A percentile compares a stretch with the other conserved stretches of the same genome.
Conservation (phyloP, 2,888 invertebrate genomes). For the Hemithea aestivaria region DNA sequence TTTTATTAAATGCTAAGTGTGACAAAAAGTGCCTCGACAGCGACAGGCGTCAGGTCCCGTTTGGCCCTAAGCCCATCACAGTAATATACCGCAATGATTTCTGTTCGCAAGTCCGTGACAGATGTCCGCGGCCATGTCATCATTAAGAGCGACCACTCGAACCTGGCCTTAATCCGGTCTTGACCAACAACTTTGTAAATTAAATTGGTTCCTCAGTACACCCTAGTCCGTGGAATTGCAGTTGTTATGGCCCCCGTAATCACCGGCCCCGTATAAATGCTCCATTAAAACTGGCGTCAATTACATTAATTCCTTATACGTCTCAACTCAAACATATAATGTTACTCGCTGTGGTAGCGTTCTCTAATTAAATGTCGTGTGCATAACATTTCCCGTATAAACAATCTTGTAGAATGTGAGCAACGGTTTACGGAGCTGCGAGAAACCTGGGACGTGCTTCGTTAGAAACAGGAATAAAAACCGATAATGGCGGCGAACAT, state of each 20-base stretch:
- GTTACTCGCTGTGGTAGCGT: slow-evolving; percentile 39
- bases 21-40: slow-evolving; percentile 1
- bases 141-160: slow-evolving; percentile 45
- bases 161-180: slow-evolving; percentile 58
- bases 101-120: slow-evolving; percentile 44
- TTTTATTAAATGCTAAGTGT: no score
- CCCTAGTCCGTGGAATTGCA: slow-evolving; percentile 55
- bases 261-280: slow-evolving; percentile 62
- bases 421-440: slow-evolving; percentile 30
- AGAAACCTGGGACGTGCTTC: slow-evolving; percentile 38
- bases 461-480: slow-evolving; percentile 42
- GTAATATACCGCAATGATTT: slow-evolving; percentile 31
- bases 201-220: slow-evolving; percentile 63
- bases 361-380: slow-evolving; percentile 64
- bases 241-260: slow-evolving; percentile 64
- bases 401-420: slow-evolving; percentile 55
- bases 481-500: slow-evolving; percentile 32
- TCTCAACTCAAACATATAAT: slow-evolving; percentile 56
- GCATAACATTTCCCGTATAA: slow-evolving; percentile 44
- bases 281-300: slow-evolving; percentile 72
- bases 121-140: slow-evolving; percentile 50
- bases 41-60: slow-evolving; percentile 7
- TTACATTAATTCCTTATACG: slow-evolving; percentile 69
- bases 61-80: slow-evolving; percentile 13
- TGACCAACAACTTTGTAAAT: slow-evolving; percentile 72